Conservation (phyloP, 2,113 vertebrate genomes). For the Asarcornis scutulata region DNA sequence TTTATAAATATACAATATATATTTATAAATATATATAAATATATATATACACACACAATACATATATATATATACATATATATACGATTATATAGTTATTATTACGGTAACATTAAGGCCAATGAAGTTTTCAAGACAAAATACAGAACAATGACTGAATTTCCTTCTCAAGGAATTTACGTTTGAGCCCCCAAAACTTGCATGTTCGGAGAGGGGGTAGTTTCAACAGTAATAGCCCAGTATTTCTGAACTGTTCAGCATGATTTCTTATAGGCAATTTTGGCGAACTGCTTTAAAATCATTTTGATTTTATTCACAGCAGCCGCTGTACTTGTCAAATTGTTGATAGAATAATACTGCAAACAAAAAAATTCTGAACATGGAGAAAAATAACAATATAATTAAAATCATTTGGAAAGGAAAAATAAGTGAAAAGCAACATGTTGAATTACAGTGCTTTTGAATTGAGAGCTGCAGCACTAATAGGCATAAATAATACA, state of each 20-base stretch:
- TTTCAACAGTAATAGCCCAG: neutral
- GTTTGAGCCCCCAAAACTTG: neutral
- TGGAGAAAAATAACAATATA: neutral
- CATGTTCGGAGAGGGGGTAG: neutral
- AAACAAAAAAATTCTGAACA: neutral
- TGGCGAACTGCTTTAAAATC: neutral
- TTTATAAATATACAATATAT: no score
- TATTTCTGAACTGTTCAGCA: conserved; percentile 7
- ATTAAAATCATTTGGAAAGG: neutral
- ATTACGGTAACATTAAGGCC: neutral
- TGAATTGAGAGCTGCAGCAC: neutral
- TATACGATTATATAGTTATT: neutral
- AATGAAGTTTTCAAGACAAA: neutral
- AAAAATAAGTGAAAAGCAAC: neutral
- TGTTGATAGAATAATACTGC: conserved; percentile 1
- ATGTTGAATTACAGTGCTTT: neutral
- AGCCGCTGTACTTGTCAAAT: neutral
- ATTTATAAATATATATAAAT: no score
- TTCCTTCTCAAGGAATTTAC: neutral
- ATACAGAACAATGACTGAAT: neutral
- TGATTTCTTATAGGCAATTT: neutral
- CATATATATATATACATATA: no score
- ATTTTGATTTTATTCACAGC: conserved; percentile 31
- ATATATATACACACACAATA: no score
- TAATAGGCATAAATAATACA: conserved; percentile 47